Evolutionary conservation across 2,797 vertebrate species (phyloP).

Genomic region (Okamejei kenojei): DNA sequence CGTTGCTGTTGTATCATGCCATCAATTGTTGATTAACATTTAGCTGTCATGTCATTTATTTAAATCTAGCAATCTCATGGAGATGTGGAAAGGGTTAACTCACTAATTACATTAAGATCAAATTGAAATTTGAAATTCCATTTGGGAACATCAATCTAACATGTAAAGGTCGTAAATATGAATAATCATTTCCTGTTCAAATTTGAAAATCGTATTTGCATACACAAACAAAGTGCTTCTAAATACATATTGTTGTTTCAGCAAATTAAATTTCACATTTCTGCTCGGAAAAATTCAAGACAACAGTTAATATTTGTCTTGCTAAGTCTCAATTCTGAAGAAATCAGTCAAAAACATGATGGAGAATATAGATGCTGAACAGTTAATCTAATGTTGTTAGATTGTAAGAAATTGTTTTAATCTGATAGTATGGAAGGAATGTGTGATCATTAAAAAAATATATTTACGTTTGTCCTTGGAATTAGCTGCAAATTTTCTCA

Average conservation of each 20-base stretch:
- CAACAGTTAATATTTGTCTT: constrained; percentile 1
- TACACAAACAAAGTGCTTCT: not conserved
- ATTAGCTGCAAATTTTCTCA: not conserved
- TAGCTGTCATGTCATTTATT: not conserved
- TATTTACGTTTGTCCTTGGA: not conserved
- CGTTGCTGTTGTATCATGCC: no score
- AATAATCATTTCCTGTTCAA: not conserved
- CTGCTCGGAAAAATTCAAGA: not conserved
- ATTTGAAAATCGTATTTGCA: not conserved
- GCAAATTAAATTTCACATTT: not conserved
- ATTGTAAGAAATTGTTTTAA: not conserved
- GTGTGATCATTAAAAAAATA: not conserved
- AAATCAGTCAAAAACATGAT: not conserved
- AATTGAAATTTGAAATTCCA: not conserved
- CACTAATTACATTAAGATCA: not conserved
- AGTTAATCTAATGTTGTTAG: not conserved
- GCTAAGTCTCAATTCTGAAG: not conserved
- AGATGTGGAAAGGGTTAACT: not conserved
- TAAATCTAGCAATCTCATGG: not conserved
- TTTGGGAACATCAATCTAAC: not conserved
- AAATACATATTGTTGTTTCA: not conserved
- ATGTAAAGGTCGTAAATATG: not conserved
- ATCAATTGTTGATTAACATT: not conserved
- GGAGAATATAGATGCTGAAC: not conserved
- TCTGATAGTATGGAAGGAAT: not conserved